A percentile compares a stretch with the other conserved stretches of the same genome.
Conservation (phyloP, 2,888 invertebrate genomes). For the Brassicogethes aeneus region DNA sequence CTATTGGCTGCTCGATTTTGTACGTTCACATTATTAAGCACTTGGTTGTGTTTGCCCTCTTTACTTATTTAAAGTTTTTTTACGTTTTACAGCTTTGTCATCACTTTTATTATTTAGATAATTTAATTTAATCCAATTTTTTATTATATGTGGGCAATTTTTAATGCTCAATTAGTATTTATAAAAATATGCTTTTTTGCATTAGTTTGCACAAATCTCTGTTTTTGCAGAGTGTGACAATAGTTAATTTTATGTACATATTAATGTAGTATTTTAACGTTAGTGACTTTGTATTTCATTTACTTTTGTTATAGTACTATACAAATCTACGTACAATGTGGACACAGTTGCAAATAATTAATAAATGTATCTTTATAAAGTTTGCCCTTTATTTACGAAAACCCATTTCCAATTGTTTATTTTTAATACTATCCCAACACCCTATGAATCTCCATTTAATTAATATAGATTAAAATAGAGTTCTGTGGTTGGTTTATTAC, state of each 20-base stretch:
- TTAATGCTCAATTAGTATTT: slow-evolving; percentile 20
- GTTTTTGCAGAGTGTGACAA: slow-evolving; percentile 30
- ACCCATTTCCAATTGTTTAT: no score
- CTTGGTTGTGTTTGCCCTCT: slow-evolving; percentile 10
- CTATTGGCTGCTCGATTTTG: slow-evolving; percentile 20
- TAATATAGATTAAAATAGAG: no score
- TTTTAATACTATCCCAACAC: no score
- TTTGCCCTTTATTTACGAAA: slow-evolving; percentile 2
- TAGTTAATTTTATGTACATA: slow-evolving; percentile 33
- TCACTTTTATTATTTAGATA: neutral
- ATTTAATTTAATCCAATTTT: slow-evolving; percentile 5
- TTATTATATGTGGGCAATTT: slow-evolving; percentile 12
- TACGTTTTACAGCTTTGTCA: neutral
- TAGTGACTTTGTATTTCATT: slow-evolving; percentile 25
- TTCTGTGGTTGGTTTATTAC: no score
- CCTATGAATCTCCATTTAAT: no score
- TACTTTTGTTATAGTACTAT: slow-evolving; percentile 24
- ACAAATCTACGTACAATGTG: slow-evolving; percentile 29
- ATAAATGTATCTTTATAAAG: slow-evolving; percentile 33
- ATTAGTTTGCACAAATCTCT: slow-evolving; percentile 27
- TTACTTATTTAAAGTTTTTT: slow-evolving; percentile 6
- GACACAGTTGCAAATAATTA: slow-evolving; percentile 32
- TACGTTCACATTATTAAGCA: slow-evolving; percentile 5
- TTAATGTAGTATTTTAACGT: slow-evolving; percentile 26
- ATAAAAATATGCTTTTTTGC: slow-evolving; percentile 15